phyloP scores from a whole-genome alignment of 2,888 invertebrate species.

The Melanostoma scalare region DNA sequence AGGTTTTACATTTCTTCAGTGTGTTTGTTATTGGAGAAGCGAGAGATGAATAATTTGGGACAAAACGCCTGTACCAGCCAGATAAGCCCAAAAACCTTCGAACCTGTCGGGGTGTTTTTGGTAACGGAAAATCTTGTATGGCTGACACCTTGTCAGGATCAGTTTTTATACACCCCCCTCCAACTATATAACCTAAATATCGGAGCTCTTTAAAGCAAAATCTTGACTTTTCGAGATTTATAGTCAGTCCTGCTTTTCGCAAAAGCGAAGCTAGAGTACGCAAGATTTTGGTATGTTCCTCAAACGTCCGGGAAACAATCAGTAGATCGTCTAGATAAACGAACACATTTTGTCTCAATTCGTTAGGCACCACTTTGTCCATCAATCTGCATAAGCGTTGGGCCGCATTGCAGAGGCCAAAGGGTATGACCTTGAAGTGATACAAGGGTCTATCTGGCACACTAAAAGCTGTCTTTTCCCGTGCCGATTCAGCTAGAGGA shows the following conservation, averaged over 20 bases:
- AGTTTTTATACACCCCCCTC: slow-evolving; percentile 27
- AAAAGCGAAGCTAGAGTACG: slow-evolving; percentile 8
- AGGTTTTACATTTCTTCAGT: slow-evolving; percentile 1
- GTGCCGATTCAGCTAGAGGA: slow-evolving; percentile 5
- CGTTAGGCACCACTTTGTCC: slow-evolving; percentile 26
- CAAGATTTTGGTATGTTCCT: slow-evolving; percentile 17
- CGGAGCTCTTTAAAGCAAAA: slow-evolving; percentile 24
- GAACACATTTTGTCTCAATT: slow-evolving; percentile 19
- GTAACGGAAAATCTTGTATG: slow-evolving; percentile 19
- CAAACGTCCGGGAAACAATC: slow-evolving; percentile 27
- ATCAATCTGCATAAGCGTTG: slow-evolving; percentile 11
- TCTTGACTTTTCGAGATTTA: slow-evolving; percentile 32
- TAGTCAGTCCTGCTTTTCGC: slow-evolving; percentile 30
- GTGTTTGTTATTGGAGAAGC: slow-evolving; percentile 6
- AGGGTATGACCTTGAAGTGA: slow-evolving; percentile 11
- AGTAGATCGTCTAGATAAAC: slow-evolving; percentile 30
- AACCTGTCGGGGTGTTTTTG: slow-evolving; percentile 8
- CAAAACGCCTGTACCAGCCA: slow-evolving; percentile 31
- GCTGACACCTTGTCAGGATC: slow-evolving; percentile 18
- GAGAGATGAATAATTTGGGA: slow-evolving; percentile 4
- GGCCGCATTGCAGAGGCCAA: slow-evolving; percentile 13
- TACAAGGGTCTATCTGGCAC: slow-evolving; percentile 18
- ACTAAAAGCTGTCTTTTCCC: slow-evolving; percentile 31
- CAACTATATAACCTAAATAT: slow-evolving; percentile 29
- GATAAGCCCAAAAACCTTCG: slow-evolving; percentile 29